Conservation (phyloP, 2,113 vertebrate species). For the Otolemur garnettii region DNA sequence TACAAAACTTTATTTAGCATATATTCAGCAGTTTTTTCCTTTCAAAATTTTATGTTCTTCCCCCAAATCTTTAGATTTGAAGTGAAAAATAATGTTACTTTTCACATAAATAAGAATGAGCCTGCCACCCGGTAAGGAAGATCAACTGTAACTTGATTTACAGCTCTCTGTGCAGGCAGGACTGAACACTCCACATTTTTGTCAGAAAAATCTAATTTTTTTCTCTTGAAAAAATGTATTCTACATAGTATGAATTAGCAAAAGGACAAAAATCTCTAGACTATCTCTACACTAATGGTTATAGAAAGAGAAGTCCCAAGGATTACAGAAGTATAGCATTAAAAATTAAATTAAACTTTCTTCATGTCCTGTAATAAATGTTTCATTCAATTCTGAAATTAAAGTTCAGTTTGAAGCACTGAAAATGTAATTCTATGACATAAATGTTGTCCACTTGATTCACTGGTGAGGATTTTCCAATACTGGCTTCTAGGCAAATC, state of each 20-base stretch:
- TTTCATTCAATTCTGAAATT: neutral
- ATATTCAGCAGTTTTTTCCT: conserved; percentile 19
- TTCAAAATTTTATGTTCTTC: conserved; percentile 8
- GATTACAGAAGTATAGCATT: neutral
- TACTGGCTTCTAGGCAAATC: neutral
- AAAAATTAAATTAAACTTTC: neutral
- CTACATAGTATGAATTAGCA: neutral
- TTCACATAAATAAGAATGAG: conserved; percentile 3
- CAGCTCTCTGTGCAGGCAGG: neutral
- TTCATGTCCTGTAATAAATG: neutral
- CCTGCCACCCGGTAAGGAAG: neutral
- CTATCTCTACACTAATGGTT: neutral
- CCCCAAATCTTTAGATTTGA: neutral
- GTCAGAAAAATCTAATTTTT: neutral
- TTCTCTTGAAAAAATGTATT: neutral
- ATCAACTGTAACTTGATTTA: conserved; percentile 18
- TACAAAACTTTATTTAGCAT: neutral
- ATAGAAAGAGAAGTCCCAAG: neutral
- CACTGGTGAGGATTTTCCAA: neutral
- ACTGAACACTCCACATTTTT: neutral
- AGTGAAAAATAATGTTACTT: conserved; percentile 43
- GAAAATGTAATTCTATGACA: neutral
- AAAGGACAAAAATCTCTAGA: neutral
- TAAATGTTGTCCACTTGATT: neutral
- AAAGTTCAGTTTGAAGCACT: neutral